Evolutionary conservation across 2,888 invertebrate genomes (phyloP), one percentile per base, ranked within the genome.

Genomic region (Argyra leucocephala): DNA sequence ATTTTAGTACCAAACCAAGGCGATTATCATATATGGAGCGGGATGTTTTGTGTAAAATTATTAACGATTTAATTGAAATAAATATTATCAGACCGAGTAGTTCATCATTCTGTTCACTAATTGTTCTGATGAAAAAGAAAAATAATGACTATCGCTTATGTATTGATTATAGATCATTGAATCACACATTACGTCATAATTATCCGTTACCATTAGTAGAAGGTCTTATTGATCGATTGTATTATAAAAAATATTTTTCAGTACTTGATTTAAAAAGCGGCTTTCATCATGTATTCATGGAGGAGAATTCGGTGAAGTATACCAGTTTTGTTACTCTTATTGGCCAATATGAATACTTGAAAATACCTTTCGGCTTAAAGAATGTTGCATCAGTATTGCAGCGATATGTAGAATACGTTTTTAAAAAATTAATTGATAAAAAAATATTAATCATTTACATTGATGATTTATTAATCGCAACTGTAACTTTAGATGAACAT

Each of bases 221-320:
- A 10, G 65, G 66, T 24, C 63, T 58, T 36, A 21, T 69, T 15
- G 67, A 67, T 26, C 48, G 22, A 0, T 57, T 71, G n/a, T 22
- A 61, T 9, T 67, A 67, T 10, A 71, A 71, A 63, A 60, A 61
- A n/a, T 68, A 66, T 48, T 72, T 69, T 37, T 63, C 67, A 5
- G 12, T 64, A 23, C 63, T 72, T 3, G 71, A 72, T 64, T 23
- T 70, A 21, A 64, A 48, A 57, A 70, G 69, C 62, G 71, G 71
- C 3, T 72, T 71, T 61, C 65, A 70, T 65, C 72, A 71, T 22
- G 64, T 71, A 2, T 59, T 36, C 2, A 65, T 70, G 57, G 59
- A 67, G 1, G 64, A 66, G 15, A 68, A 72, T 6, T 70, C 69
- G 6, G 67, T 67, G 10, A 69, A 69, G 59, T 70, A 62, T 37